Evolutionary conservation across 2,113 vertebrate species (phyloP).

Genomic region (Thermophis baileyi): DNA sequence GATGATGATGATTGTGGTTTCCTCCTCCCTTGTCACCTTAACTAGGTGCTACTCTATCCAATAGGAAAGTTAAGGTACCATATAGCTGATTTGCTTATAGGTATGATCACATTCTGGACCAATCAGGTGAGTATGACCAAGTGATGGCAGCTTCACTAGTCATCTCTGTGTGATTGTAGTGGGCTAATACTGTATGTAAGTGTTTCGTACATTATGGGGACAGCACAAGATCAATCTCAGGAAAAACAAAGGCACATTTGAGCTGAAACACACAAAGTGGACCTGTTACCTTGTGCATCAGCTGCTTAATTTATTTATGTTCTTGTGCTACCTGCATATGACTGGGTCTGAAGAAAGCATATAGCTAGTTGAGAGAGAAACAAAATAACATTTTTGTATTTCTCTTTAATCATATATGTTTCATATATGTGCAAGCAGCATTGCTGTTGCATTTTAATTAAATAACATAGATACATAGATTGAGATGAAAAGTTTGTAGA

Average conservation of each 20-base stretch:
- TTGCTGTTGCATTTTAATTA: background rate
- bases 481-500: background rate
- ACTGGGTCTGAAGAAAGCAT: constrained; percentile 5
- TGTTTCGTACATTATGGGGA: background rate
- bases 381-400: background rate
- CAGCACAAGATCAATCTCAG: background rate
- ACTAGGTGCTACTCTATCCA: constrained; percentile 20
- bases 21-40: background rate
- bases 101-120: background rate
- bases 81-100: background rate
- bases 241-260: background rate
- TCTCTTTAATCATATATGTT: background rate
- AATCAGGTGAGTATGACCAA: background rate
- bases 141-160: background rate
- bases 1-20: background rate
- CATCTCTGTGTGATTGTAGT: background rate
- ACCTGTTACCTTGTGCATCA: background rate
- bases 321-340: background rate
- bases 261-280: background rate
- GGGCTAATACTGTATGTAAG: background rate
- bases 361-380: constrained; percentile 6
- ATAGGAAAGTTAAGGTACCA: background rate
- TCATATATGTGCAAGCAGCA: background rate
- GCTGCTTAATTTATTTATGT: background rate
- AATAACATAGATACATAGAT: background rate